Evolutionary conservation across 2,797 vertebrate genomes (phyloP).

Genomic region (Tiaroga cobitis): DNA sequence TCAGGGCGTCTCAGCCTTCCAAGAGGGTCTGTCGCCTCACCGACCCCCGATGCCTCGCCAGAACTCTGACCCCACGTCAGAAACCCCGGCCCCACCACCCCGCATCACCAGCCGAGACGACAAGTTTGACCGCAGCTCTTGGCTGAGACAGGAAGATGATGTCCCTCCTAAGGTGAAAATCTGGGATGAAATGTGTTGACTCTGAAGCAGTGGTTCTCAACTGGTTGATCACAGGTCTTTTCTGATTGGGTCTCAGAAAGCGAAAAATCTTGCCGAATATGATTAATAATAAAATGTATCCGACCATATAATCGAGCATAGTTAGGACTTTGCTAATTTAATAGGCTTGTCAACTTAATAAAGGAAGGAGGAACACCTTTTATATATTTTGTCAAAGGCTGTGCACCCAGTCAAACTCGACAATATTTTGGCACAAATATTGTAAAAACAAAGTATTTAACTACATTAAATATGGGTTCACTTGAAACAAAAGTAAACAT

Average conservation of each 20-base stretch:
- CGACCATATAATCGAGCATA: neutral
- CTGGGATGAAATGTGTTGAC: too few species aligned
- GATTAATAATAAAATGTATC: neutral
- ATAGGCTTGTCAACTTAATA: neutral
- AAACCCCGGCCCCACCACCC: slow-evolving; percentile 92
- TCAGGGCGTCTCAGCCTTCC: slow-evolving; percentile 91
- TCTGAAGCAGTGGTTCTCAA: neutral
- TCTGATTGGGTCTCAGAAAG: neutral
- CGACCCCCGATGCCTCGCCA: slow-evolving; percentile 96
- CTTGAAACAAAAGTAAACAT: neutral
- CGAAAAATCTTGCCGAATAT: neutral
- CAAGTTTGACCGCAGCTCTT: slow-evolving; percentile 95
- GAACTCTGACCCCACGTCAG: slow-evolving; percentile 98
- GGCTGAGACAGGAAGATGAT: slow-evolving; percentile 97
- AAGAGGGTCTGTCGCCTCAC: slow-evolving; percentile 90
- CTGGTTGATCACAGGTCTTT: neutral
- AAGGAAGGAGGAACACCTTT: neutral
- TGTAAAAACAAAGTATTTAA: neutral
- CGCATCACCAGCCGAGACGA: slow-evolving; percentile 85
- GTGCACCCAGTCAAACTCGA: neutral
- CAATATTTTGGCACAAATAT: neutral
- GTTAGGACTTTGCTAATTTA: neutral
- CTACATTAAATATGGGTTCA: neutral
- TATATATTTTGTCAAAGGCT: neutral
- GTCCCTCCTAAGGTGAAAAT: slow-evolving; percentile 89